Base-by-base conservation (phyloP, 2,113 vertebrate genomes). In the Eubucco bourcierii region DNA sequence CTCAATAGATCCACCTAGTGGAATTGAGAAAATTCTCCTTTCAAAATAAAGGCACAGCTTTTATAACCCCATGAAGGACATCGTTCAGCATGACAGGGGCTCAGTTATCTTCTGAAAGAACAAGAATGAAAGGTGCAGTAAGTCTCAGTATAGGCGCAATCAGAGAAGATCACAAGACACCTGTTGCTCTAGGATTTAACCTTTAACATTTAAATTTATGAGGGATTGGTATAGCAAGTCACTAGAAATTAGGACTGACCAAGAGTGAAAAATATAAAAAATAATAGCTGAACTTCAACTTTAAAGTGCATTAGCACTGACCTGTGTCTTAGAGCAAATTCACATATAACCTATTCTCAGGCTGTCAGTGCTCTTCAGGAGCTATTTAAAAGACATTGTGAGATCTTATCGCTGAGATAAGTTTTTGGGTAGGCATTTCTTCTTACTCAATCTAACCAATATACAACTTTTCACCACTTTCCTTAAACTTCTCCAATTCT, bases 1-100 rank as follows among this genome's bases (percentile, higher is more conserved):
- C 93, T 96, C 89, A 95, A 77, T 94, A 93, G 87, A 96, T 80
- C 95, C 96, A 96, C 84, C 94, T 96, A 96, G 87, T 92, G 94
- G 94, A 96, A 91, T 46, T 0, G 0, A 94, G 72, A 31, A 94
- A 95, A 94, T 93, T 94, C 88, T 90, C 84, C 90, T 95, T 94
- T 33, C 64, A 93, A 84, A 92, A 89, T 84, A 82, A 77, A 94
- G 90, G 44, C 41, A 74, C 28, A 80, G 75, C 56, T 92, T 93
- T 94, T 85, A 61, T 80, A 92, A 93, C 65, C 60, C 81, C 68
- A 75, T 53, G 64, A 31, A 71, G 80, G 72, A 70, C 71, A 56
- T 64, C 82, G 41, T 93, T 92, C 72, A 73, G 52, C 68, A 78
- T 47, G 52, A 85, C 59, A 85, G 79, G 71, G 64, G 15, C 41